A percentile compares a stretch with the other conserved stretches of the same genome.
These are phyloP conservation scores for Patagioenas fasciata DNA, from an alignment of 2,113 vertebrate species.

Conservation along the genomic window DNA sequence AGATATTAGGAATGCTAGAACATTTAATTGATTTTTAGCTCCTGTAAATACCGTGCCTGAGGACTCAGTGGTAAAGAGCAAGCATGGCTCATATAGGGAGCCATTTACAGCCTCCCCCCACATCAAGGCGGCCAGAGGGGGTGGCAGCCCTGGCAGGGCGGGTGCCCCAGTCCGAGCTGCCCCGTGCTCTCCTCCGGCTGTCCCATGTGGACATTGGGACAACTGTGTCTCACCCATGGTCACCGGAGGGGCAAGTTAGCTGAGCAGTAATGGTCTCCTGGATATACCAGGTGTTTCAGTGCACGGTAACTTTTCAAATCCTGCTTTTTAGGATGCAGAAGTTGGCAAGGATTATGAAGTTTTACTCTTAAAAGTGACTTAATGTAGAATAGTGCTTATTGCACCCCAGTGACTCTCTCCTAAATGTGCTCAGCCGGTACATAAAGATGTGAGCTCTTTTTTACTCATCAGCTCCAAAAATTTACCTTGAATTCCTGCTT, in stretches of 20 bases:
- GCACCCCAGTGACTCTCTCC: neutral
- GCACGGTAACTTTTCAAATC: neutral
- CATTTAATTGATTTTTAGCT: neutral
- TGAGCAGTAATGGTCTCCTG: neutral
- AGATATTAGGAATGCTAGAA: neutral
- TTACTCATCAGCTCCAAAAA: conserved; percentile 16
- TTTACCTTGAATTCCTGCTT: conserved; percentile 38
- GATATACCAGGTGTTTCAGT: neutral
- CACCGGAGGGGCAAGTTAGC: neutral
- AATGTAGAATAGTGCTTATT: neutral
- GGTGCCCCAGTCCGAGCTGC: fast-evolving
- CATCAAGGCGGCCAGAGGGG: neutral
- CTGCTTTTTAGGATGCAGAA: neutral
- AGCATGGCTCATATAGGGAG: fast-evolving
- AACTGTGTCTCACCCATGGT: neutral
- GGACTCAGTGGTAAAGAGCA: neutral
- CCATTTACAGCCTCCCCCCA: neutral
- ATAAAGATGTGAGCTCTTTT: conserved; percentile 30
- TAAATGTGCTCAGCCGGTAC: neutral
- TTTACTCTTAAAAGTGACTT: conserved; percentile 30
- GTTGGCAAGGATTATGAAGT: conserved; percentile 30
- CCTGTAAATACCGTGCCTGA: neutral
- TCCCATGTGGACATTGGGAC: fast-evolving
- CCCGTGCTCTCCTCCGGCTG: fast-evolving
- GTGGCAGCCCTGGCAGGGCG: neutral